Base-by-base conservation (phyloP, 2,888 invertebrate species). In the Trachelus tabidus region DNA sequence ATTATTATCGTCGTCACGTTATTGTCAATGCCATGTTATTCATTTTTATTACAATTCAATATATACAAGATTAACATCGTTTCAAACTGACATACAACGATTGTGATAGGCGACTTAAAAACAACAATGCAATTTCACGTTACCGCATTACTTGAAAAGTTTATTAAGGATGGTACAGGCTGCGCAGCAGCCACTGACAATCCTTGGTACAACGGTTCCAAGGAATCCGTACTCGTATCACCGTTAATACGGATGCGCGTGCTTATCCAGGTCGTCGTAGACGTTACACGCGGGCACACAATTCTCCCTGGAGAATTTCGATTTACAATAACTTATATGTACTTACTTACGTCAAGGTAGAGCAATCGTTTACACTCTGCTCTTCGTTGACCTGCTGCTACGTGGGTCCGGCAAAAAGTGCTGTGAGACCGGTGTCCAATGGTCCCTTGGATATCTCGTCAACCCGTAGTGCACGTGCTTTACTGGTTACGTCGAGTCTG, bases 401-500 rank as follows among this genome's bases (percentile, higher is more conserved):
- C 91, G 91, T 91, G 77, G 91, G 87, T 69, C 89, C 90, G n/a
- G 90, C 91, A 56, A 91, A 91, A 1, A 91, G 79, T 77, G 89
- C 88, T n/a, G 89, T 83, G n/a, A 91, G 82, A 35, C 90, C 91
- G 34, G 88, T 87, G 56, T 91, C 91, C 68, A 83, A 76, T 4
- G 87, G 80, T 80, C 86, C 89, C 74, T 90, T 90, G 12, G 91
- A 88, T 34, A 90, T 86, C 3, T 90, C 91, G 76, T 91, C 91
- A 15, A 91, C 88, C 4, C 89, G 88, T 37, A 88, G 76, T 3
- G 84, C 68, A 68, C 87, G 86, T 15, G 92, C 89, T 40, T 91
- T 91, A 23, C 84, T 84, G 75, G 85, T 84, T 76, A 93, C 89
- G 79, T 92, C 92, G 92, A 97, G 94, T 23, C 94, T 94, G 0